phyloP scores from a whole-genome alignment of 2,888 invertebrate species.

The Margaritifera margaritifera region DNA sequence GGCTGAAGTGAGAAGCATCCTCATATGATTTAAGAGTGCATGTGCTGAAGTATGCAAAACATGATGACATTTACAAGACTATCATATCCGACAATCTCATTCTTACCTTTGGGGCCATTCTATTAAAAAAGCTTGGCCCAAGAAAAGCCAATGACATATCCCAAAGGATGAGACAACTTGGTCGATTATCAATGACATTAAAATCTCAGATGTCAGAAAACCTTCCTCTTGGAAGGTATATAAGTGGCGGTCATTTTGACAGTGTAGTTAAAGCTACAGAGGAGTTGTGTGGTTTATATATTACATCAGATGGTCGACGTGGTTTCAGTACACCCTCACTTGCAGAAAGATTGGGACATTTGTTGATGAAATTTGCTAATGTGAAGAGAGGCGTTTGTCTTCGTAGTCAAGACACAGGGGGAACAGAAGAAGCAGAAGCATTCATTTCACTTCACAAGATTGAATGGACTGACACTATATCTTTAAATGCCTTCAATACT shows the following conservation, averaged over 20 bases:
- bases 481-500: conserved; percentile 9
- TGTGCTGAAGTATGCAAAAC: conserved; percentile 5
- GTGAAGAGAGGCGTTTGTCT: conserved; percentile 7
- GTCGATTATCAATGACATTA: background rate
- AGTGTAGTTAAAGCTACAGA: conserved; percentile 8
- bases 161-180: conserved; percentile 8
- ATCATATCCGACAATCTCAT: conserved; percentile 8
- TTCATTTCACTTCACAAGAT: conserved; percentile 4
- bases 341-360: conserved; percentile 8
- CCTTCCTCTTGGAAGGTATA: conserved; percentile 6
- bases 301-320: conserved; percentile 9
- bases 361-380: conserved; percentile 6
- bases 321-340: conserved; percentile 8
- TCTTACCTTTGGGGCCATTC: conserved; percentile 7
- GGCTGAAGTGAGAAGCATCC: conserved; percentile 1
- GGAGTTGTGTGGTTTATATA: conserved; percentile 11
- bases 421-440: conserved; percentile 3
- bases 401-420: conserved; percentile 2
- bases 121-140: conserved; percentile 6
- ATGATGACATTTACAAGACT: conserved; percentile 3
- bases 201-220: background rate
- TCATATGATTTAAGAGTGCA: conserved; percentile 2
- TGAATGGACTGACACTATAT: conserved; percentile 11
- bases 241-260: conserved; percentile 6
- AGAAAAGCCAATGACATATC: conserved; percentile 2